Evolutionary conservation across 2,888 invertebrate genomes (phyloP).

Genomic region (Microctonus hyperodae): DNA sequence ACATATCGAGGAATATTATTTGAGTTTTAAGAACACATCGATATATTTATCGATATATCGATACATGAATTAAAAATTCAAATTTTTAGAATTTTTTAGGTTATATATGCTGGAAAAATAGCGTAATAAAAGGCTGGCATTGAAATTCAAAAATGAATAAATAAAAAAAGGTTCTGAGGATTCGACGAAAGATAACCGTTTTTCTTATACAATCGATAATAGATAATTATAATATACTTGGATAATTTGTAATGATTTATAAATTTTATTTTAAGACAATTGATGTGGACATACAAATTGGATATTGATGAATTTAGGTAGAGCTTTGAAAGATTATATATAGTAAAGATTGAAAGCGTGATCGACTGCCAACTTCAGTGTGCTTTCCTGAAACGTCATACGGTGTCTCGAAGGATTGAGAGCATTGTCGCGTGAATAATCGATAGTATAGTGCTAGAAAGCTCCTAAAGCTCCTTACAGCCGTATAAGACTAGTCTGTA

Average conservation of each 20-base stretch:
- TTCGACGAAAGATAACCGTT: too few relatives aligned
- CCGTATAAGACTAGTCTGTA: slow-evolving; percentile 22
- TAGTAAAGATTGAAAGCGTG: slow-evolving; percentile 25
- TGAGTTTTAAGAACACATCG: too few relatives aligned
- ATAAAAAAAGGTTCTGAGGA: too few relatives aligned
- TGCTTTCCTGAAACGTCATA: slow-evolving; percentile 14
- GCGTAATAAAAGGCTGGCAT: too few relatives aligned
- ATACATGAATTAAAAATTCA: too few relatives aligned
- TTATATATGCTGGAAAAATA: too few relatives aligned
- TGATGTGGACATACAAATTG: slow-evolving; percentile 33
- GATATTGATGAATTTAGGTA: slow-evolving; percentile 40
- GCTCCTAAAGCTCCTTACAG: slow-evolving; percentile 40
- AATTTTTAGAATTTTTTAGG: too few relatives aligned
- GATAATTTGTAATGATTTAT: too few relatives aligned
- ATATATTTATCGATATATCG: too few relatives aligned
- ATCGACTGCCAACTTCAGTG: slow-evolving; percentile 23
- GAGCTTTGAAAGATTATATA: slow-evolving; percentile 32
- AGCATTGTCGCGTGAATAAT: slow-evolving; percentile 41
- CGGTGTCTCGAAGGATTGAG: slow-evolving; percentile 29
- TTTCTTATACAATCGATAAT: too few relatives aligned
- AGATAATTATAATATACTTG: neutral
- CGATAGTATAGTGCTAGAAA: slow-evolving; percentile 34
- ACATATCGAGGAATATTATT: too few relatives aligned
- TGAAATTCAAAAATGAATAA: too few relatives aligned
- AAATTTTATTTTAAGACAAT: slow-evolving; percentile 1